Conservation (phyloP, 2,888 invertebrate species). For the Drosophila multiciliata region DNA sequence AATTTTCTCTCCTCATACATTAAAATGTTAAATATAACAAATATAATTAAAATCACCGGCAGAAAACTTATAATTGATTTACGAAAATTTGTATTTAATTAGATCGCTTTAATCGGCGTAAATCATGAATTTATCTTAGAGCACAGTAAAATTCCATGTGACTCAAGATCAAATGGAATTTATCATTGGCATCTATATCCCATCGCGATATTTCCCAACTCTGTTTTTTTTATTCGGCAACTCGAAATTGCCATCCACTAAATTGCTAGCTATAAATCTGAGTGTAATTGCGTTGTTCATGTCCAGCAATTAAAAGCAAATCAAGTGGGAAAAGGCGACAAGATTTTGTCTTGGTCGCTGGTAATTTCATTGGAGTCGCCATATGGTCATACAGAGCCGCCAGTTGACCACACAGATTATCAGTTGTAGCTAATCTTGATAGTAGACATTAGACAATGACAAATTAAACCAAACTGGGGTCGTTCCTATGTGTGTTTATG, state of each 20-base stretch:
- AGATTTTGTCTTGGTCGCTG: conserved; percentile 16
- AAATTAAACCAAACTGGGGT: conserved; percentile 31
- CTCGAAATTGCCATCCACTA: conserved; percentile 38
- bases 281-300: conserved; percentile 52
- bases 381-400: conserved; percentile 32
- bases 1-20: neutral
- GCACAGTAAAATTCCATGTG: neutral
- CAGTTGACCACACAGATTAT: conserved; percentile 43
- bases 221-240: conserved; percentile 14
- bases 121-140: neutral
- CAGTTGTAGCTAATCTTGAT: conserved; percentile 59
- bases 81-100: neutral
- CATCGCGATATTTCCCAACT: conserved; percentile 7
- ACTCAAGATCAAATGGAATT: conserved; percentile 13
- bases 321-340: conserved; percentile 55
- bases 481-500: neutral
- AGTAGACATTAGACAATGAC: conserved; percentile 31
- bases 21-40: neutral
- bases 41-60: neutral
- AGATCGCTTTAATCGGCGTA: neutral
- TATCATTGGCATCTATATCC: conserved; percentile 21
- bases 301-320: conserved; percentile 64
- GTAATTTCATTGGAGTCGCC: conserved; percentile 12
- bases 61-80: neutral
- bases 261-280: conserved; percentile 64